phyloP scores from a whole-genome alignment of 2,113 vertebrate species.

The Cichladusa arquata region DNA sequence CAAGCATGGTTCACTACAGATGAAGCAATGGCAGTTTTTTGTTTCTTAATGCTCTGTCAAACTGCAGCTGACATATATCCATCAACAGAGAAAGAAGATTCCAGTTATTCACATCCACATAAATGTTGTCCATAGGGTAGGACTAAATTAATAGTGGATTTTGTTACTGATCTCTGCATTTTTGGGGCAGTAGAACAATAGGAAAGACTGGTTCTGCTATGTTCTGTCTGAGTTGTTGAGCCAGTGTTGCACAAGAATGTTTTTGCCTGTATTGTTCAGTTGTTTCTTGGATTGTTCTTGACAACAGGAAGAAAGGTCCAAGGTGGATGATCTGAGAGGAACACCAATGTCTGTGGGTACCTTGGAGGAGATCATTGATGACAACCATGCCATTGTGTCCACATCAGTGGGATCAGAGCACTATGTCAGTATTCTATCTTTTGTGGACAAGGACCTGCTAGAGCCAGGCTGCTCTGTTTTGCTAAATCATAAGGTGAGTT shows the following conservation, averaged over 20 bases:
- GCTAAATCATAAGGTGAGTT: slow-evolving; percentile 93
- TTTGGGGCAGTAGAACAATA: not conserved
- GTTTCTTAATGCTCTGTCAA: not conserved
- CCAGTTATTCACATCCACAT: not conserved
- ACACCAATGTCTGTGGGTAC: slow-evolving; percentile 98
- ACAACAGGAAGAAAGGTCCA: slow-evolving; percentile 92
- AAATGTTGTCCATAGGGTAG: rapidly evolving
- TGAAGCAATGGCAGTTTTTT: not conserved
- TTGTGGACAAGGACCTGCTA: slow-evolving; percentile 96
- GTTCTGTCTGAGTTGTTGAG: not conserved
- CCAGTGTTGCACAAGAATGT: not conserved
- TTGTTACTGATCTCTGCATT: not conserved
- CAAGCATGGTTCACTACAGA: not conserved
- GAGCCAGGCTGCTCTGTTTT: slow-evolving; percentile 97
- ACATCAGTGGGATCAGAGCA: slow-evolving; percentile 97
- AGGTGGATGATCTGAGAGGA: slow-evolving; percentile 95
- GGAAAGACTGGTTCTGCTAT: not conserved
- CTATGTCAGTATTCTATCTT: slow-evolving; percentile 97
- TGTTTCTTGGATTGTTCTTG: not conserved
- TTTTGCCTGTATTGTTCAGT: not conserved
- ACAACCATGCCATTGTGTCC: slow-evolving; percentile 97
- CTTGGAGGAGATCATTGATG: slow-evolving; percentile 97
- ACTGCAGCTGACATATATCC: not conserved
- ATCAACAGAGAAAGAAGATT: not conserved
- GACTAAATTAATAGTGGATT: not conserved